Base-by-base conservation (phyloP, 2,797 vertebrate species). In the Chaetodon trifasciatus region DNA sequence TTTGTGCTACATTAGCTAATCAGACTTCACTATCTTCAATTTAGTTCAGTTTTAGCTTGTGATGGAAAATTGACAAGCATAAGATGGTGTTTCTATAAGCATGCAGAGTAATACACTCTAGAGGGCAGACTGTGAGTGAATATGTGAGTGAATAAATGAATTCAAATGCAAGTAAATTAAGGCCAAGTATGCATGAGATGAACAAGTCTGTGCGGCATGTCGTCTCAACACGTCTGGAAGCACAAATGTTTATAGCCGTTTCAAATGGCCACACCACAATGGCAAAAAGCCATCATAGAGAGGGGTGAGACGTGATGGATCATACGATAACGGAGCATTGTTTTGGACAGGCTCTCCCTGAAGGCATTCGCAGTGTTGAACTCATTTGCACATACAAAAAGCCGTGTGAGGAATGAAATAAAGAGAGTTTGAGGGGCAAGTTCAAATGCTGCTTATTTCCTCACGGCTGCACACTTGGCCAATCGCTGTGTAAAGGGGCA, bases 161-260 rank as follows among this genome's bases (percentile, higher is more conserved):
- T 78, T 78, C 2, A 61, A 79, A 75, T 77, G 61, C 44, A 71
- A 82, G 23, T 4, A 23, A 19, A 28, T 56, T 28, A 21, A n/a
- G 19, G 35, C 6, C 57, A 40, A 12, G 32, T 50, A 8, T 39
- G 35, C 32, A 39, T 39, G 32, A 50, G 12, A 74, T 50, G n/a
- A 56, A 62, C 6, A 55, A 19, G 35, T 44, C 40, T 57, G 35
- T 5, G 16, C 5, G 3, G 7, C 65, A 37, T 44, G 24, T 35
- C 9, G 0, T 55, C 32, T 0, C 0, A 44, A 53, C 17, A 46
- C 40, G 0, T 28, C 10, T 62, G 64, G 46, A 61, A 4, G 65
- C 17, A 6, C 15, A 57, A 67, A 35, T 19, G 16, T 37, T 17
- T 40, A 21, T 3, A 32, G 47, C 44, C 15, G 19, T 61, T 71